Evolutionary conservation across 1,140 invertebrate species (phyloP).

Genomic region (Prorops nasuta): DNA sequence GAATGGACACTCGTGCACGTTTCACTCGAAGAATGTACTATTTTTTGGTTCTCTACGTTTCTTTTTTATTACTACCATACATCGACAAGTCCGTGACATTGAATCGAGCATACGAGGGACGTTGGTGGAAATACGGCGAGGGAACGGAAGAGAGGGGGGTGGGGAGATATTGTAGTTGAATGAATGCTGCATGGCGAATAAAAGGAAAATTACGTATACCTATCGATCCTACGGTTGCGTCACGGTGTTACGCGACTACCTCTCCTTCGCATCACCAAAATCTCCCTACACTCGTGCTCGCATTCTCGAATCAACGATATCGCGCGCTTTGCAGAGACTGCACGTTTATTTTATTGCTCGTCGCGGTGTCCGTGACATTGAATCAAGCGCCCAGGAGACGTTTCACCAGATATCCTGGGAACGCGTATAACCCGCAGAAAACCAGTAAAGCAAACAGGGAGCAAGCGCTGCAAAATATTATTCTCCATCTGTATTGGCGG

Average conservation of each 20-base stretch:
- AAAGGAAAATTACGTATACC: no score
- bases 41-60: no score
- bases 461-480: slow-evolving; percentile 43
- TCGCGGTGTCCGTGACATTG: no score
- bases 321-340: neutral
- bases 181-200: neutral
- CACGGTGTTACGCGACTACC: no score
- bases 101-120: no score
- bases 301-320: neutral
- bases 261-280: no score
- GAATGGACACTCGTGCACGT: no score
- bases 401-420: slow-evolving; percentile 58
- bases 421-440: slow-evolving; percentile 53
- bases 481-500: slow-evolving; percentile 56
- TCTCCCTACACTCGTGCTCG: neutral
- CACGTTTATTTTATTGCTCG: neutral
- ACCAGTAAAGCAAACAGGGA: slow-evolving; percentile 46
- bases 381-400: slow-evolving; percentile 50
- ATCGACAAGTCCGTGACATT: no score
- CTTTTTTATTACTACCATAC: no score
- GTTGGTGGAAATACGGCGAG: neutral
- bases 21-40: no score
- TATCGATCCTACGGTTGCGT: no score
- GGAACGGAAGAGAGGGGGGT: neutral
- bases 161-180: neutral